Percentiles rank a stretch among this genome's conserved stretches.
Conservation (phyloP, 2,797 vertebrate genomes). For the Pempheris klunzingeri region DNA sequence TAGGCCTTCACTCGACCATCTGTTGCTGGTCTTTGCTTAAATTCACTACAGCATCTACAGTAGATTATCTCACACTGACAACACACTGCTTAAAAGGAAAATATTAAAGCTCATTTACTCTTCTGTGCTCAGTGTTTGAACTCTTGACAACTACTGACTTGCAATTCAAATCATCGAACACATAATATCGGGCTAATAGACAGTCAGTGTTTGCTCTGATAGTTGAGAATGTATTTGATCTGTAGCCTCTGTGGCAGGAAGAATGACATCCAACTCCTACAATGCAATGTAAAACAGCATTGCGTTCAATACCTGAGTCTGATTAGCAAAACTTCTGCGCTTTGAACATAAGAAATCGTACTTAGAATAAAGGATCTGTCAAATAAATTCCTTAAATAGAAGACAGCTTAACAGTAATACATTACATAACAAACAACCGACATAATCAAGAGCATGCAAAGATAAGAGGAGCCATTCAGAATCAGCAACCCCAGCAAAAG, state of each 20-base stretch:
- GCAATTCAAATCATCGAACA: conserved; percentile 3
- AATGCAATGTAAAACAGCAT: background rate
- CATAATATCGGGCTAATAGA: background rate
- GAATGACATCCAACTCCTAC: background rate
- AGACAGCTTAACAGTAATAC: conserved; percentile 2
- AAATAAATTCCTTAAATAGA: background rate
- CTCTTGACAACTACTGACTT: conserved; percentile 25
- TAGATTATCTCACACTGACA: conserved; percentile 6
- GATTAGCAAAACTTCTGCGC: background rate
- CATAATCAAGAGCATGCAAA: conserved; percentile 12
- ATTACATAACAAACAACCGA: conserved; percentile 13
- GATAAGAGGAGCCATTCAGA: conserved; percentile 12
- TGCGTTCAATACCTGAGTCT: background rate
- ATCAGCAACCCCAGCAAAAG: background rate
- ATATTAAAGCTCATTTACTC: background rate
- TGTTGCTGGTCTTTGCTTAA: conserved; percentile 60
- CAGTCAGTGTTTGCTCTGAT: background rate
- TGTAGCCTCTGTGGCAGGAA: background rate
- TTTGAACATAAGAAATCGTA: background rate
- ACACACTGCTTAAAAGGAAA: conserved; percentile 2
- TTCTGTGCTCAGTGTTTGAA: background rate
- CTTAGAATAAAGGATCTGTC: background rate
- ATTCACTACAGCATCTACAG: conserved; percentile 5
- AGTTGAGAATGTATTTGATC: background rate
- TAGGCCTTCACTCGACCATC: conserved; percentile 61